Percentiles rank a stretch among this genome's conserved stretches.
phyloP scores from a whole-genome alignment of 2,797 vertebrate genomes.

The Poecilia gillii region DNA sequence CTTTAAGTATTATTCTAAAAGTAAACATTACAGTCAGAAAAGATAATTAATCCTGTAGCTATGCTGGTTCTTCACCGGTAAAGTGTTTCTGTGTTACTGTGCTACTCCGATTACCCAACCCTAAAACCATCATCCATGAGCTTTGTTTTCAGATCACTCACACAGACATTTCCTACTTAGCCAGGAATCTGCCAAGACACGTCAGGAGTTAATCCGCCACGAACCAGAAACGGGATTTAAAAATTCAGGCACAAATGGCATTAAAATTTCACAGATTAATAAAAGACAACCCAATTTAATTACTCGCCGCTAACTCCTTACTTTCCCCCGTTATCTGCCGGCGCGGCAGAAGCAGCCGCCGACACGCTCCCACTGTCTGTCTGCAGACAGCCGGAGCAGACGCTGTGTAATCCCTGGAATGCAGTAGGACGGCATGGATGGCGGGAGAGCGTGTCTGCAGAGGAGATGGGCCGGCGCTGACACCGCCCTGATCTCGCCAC shows the following conservation, averaged over 20 bases:
- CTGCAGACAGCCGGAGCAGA: slow-evolving; percentile 65
- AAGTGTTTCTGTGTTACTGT: neutral
- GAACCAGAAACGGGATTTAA: slow-evolving; percentile 16
- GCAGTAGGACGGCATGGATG: slow-evolving; percentile 57
- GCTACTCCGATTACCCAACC: neutral
- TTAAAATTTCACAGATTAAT: slow-evolving; percentile 13
- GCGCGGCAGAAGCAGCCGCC: slow-evolving; percentile 22
- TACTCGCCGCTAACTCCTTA: neutral
- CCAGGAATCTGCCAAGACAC: slow-evolving; percentile 26
- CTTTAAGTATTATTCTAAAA: neutral
- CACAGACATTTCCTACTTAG: slow-evolving; percentile 36
- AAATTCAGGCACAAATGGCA: slow-evolving; percentile 2
- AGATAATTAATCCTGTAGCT: neutral
- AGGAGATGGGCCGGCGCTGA: slow-evolving; percentile 34
- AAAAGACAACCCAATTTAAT: neutral
- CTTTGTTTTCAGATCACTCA: slow-evolving; percentile 35
- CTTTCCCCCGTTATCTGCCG: slow-evolving; percentile 24
- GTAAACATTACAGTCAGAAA: neutral
- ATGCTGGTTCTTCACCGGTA: neutral
- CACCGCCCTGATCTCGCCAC: slow-evolving; percentile 14
- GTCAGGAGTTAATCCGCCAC: slow-evolving; percentile 12
- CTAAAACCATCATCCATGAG: slow-evolving; percentile 14
- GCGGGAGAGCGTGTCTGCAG: slow-evolving; percentile 47
- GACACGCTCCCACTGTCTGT: slow-evolving; percentile 17
- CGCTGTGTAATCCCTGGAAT: slow-evolving; percentile 70